A percentile compares a stretch with the other conserved stretches of the same genome.
phyloP scores from a whole-genome alignment of 2,113 vertebrate genomes.

The Diadophis punctatus region DNA sequence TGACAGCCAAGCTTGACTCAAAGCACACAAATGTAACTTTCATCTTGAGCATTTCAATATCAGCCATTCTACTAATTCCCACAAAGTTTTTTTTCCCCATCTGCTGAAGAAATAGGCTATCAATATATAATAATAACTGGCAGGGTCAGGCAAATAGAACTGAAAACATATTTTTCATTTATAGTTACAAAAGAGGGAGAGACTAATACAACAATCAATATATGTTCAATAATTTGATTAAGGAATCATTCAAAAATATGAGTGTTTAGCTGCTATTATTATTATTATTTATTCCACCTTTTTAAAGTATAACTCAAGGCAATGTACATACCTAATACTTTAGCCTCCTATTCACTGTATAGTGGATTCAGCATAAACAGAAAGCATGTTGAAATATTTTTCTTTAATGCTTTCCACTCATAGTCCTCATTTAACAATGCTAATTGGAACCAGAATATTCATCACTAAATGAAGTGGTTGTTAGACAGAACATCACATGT shows the following conservation, averaged over 20 bases:
- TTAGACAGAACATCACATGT: background rate
- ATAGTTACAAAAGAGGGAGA: background rate
- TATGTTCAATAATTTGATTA: background rate
- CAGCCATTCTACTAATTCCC: background rate
- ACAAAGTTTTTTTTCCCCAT: background rate
- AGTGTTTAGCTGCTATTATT: background rate
- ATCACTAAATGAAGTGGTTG: background rate
- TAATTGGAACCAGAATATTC: background rate
- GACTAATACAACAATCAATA: background rate
- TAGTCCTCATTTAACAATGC: background rate
- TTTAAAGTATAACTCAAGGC: background rate
- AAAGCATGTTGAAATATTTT: background rate
- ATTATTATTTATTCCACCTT: background rate
- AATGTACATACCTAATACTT: background rate
- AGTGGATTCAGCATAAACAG: background rate
- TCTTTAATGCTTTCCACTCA: background rate
- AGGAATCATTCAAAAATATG: background rate
- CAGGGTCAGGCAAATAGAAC: background rate
- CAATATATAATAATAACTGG: background rate
- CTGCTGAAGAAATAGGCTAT: background rate
- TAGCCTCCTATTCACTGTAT: background rate
- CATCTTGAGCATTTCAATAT: background rate
- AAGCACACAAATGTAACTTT: background rate
- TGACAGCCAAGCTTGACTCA: background rate
- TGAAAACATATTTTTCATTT: background rate